Conservation (phyloP, 1,140 invertebrate species). For the Drosophila neocordata region DNA sequence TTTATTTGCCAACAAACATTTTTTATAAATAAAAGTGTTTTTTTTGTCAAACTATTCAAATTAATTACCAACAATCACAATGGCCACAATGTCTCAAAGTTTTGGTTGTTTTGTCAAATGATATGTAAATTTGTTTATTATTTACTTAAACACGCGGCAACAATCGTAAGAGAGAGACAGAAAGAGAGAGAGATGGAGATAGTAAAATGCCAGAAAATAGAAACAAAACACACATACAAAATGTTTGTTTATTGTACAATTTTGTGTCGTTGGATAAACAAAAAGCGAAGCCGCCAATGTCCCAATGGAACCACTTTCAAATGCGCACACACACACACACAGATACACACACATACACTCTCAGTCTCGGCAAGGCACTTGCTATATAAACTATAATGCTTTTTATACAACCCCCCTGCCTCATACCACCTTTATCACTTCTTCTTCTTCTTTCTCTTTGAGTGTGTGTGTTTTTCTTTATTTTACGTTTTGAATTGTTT, state of each 20-base stretch:
- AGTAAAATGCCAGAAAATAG: slow-evolving; percentile 43
- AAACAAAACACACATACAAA: slow-evolving; percentile 60
- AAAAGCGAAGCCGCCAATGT: slow-evolving; percentile 50
- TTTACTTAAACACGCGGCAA: slow-evolving; percentile 53
- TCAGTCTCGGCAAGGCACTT: slow-evolving; percentile 22
- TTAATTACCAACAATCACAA: slow-evolving; percentile 54
- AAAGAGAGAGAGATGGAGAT: slow-evolving; percentile 9
- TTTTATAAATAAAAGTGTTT: neutral
- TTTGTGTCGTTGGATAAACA: slow-evolving; percentile 79
- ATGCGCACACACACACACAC: slow-evolving; percentile 48
- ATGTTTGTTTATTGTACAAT: slow-evolving; percentile 77
- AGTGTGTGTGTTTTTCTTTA: slow-evolving; percentile 67
- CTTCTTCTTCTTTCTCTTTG: slow-evolving; percentile 11
- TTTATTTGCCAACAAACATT: slow-evolving; percentile 56
- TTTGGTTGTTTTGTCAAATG: slow-evolving; percentile 59
- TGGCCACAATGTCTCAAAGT: slow-evolving; percentile 68
- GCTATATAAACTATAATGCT: slow-evolving; percentile 58
- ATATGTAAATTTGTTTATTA: slow-evolving; percentile 80
- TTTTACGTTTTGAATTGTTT: slow-evolving; percentile 79
- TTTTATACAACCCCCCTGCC: slow-evolving; percentile 28
- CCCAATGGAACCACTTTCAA: slow-evolving; percentile 63
- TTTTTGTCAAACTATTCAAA: slow-evolving; percentile 41
- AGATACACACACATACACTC: slow-evolving; percentile 28
- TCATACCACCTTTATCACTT: slow-evolving; percentile 2
- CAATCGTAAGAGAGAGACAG: slow-evolving; percentile 20